These are phyloP conservation scores for Habropoda laboriosa DNA, from an alignment of 1,140 invertebrate genomes.

Conservation along the genomic window DNA sequence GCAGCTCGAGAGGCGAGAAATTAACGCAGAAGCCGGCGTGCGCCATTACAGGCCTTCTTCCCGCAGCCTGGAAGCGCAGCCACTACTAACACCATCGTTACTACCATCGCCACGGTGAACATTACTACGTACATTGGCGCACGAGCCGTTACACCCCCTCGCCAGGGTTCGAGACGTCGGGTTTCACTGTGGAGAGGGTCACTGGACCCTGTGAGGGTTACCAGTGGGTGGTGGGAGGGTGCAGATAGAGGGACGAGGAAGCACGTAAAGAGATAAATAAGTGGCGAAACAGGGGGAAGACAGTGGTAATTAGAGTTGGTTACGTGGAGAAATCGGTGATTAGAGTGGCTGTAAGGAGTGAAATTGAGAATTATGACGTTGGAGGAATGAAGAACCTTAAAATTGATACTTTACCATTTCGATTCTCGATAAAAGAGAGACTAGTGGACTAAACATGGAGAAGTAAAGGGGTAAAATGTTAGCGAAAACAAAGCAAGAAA, in stretches of 20 bases:
- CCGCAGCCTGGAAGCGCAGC: slow-evolving; percentile 9
- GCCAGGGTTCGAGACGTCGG: background rate
- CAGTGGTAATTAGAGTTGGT: background rate
- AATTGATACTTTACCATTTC: too few relatives aligned
- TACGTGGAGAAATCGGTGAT: slow-evolving; percentile 5
- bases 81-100: slow-evolving; percentile 8
- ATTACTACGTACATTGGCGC: background rate
- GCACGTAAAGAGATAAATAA: slow-evolving; percentile 2
- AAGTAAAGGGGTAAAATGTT: too few relatives aligned
- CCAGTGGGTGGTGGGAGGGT: background rate
- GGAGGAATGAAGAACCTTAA: too few relatives aligned
- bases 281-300: background rate
- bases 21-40: too few relatives aligned
- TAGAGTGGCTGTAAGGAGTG: background rate
- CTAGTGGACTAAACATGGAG: too few relatives aligned
- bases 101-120: slow-evolving; percentile 10
- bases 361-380: background rate
- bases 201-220: background rate
- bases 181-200: background rate
- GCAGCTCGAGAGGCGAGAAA: too few relatives aligned
- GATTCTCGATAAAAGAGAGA: too few relatives aligned
- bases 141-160: background rate
- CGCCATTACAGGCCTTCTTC: slow-evolving; percentile 21
- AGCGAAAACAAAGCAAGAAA: background rate
- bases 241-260: background rate